Percentiles rank a stretch among this genome's conserved stretches.
Evolutionary conservation across 2,888 invertebrate species (phyloP).

Genomic region (Erebia epiphron): DNA sequence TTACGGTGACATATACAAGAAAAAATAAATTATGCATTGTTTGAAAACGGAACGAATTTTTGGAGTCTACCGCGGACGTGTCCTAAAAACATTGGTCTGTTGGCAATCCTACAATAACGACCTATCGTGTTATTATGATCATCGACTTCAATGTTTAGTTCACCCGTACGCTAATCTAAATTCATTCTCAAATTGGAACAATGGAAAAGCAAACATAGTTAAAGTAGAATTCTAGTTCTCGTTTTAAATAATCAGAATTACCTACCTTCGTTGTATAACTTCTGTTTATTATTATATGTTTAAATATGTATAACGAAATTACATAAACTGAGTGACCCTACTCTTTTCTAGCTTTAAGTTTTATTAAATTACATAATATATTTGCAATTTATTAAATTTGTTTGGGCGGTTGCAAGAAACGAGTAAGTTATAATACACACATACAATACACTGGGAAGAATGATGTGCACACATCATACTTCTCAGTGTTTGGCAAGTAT

Average conservation of each 20-base stretch:
- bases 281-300: no score
- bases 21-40: no score
- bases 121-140: slow-evolving; percentile 33
- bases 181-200: slow-evolving; percentile 28
- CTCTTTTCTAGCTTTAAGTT: no score
- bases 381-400: no score
- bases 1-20: no score
- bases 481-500: no score
- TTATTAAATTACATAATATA: no score
- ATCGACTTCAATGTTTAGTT: slow-evolving; percentile 32
- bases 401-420: no score
- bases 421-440: no score
- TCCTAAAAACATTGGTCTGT: background rate
- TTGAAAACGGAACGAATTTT: background rate
- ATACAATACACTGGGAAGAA: no score
- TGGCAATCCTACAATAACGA: slow-evolving; percentile 3
- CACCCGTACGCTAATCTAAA: slow-evolving; percentile 31
- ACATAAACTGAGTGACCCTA: background rate
- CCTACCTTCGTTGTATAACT: no score
- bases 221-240: background rate
- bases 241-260: background rate
- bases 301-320: background rate
- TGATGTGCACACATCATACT: no score
- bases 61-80: background rate
- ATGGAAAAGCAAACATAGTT: slow-evolving; percentile 25